phyloP scores from a whole-genome alignment of 2,888 invertebrate species.

The Mimumesa dahlbomi region DNA sequence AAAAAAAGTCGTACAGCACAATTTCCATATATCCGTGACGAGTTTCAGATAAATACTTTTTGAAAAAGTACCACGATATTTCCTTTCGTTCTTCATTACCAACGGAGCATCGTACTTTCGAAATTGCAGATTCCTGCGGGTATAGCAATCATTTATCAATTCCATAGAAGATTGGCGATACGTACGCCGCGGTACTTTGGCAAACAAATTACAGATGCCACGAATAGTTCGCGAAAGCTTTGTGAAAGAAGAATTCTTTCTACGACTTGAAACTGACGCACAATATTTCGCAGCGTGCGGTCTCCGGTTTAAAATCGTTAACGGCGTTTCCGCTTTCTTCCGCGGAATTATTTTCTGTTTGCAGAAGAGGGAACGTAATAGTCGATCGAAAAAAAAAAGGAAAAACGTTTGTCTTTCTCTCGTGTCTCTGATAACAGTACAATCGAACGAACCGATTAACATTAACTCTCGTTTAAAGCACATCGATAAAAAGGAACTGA shows the following conservation, averaged over 20 bases:
- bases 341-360: constrained; percentile 39
- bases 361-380: constrained; percentile 16
- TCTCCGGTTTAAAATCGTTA: constrained; percentile 42
- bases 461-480: constrained; percentile 34
- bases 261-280: constrained; percentile 3
- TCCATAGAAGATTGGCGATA: no score
- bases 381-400: constrained; percentile 14
- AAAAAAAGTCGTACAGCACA: no score
- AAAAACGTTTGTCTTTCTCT: constrained; percentile 30
- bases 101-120: no score
- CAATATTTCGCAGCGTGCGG: constrained; percentile 31
- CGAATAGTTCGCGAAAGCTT: constrained; percentile 58
- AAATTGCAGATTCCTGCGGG: no score
- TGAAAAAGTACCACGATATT: no score
- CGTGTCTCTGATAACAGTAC: constrained; percentile 42
- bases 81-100: no score
- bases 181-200: no score
- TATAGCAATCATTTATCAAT: no score
- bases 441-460: constrained; percentile 27
- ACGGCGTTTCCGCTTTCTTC: constrained; percentile 43
- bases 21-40: no score
- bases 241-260: constrained; percentile 34
- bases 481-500: constrained; percentile 21
- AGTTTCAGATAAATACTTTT: no score
- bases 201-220: no score